phyloP scores from a whole-genome alignment of 2,888 invertebrate species.

The Acholoe squamosa region DNA sequence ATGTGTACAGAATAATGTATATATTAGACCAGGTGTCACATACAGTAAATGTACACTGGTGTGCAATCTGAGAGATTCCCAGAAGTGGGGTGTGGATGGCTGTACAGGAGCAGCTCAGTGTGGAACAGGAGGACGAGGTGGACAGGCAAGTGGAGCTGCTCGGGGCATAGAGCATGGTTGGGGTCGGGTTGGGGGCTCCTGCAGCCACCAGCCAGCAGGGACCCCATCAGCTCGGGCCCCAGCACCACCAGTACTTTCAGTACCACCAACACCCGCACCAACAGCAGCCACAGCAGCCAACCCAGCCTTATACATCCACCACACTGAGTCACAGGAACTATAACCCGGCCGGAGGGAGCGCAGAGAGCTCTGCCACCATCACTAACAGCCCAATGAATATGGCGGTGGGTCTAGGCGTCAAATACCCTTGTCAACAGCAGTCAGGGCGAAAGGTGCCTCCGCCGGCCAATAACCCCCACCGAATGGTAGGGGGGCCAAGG shows the following conservation, averaged over 20 bases:
- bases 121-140: neutral
- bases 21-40: too few relatives aligned
- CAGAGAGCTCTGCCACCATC: neutral
- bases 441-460: neutral
- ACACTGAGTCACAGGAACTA: neutral
- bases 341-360: neutral
- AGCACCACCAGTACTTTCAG: neutral
- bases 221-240: neutral
- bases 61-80: too few relatives aligned
- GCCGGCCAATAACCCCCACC: neutral
- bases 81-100: neutral
- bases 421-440: neutral
- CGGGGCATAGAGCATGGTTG: slow-evolving; percentile 29
- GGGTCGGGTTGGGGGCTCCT: neutral
- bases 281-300: neutral
- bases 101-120: neutral
- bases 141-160: neutral
- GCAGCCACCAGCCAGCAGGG: neutral
- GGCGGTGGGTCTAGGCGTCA: slow-evolving; percentile 1
- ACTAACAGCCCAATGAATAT: neutral
- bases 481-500: neutral
- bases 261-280: slow-evolving; percentile 9
- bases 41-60: too few relatives aligned
- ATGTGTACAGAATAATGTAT: too few relatives aligned
- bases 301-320: neutral